A percentile compares a stretch with the other conserved stretches of the same genome.
Conservation (phyloP, 1,140 invertebrate genomes). For the Trichomalopsis sarcophagae region DNA sequence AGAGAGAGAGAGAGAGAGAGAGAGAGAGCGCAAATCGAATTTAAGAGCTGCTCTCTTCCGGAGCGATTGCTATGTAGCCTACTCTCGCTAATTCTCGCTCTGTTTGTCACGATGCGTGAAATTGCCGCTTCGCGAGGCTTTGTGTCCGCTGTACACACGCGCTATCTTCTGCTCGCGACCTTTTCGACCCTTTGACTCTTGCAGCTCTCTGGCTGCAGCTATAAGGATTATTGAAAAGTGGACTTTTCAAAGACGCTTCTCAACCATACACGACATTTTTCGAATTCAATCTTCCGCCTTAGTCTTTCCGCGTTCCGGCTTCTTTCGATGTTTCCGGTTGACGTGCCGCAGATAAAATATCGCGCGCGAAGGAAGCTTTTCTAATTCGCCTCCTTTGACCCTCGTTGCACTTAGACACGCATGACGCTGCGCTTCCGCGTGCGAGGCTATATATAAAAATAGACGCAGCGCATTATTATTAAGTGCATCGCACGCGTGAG, state of each 20-base stretch:
- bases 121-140: neutral
- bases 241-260: neutral
- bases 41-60: conserved; percentile 20
- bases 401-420: neutral
- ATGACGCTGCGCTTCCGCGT: neutral
- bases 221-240: neutral
- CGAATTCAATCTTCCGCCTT: neutral
- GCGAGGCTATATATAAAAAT: conserved; percentile 4
- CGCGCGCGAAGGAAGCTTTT: no score
- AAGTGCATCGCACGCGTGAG: no score
- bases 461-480: neutral
- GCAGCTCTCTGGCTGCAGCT: no score
- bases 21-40: conserved; percentile 44
- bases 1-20: neutral
- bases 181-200: neutral
- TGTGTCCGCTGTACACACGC: neutral
- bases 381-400: neutral
- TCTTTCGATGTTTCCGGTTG: no score
- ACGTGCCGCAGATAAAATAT: no score
- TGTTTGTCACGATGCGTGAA: conserved; percentile 19
- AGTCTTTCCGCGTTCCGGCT: neutral
- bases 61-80: conserved; percentile 24
- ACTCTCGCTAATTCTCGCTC: neutral
- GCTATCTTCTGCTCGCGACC: neutral
- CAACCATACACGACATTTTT: neutral